phyloP scores from a whole-genome alignment of 2,113 vertebrate genomes.

The Lates calcarifer region DNA sequence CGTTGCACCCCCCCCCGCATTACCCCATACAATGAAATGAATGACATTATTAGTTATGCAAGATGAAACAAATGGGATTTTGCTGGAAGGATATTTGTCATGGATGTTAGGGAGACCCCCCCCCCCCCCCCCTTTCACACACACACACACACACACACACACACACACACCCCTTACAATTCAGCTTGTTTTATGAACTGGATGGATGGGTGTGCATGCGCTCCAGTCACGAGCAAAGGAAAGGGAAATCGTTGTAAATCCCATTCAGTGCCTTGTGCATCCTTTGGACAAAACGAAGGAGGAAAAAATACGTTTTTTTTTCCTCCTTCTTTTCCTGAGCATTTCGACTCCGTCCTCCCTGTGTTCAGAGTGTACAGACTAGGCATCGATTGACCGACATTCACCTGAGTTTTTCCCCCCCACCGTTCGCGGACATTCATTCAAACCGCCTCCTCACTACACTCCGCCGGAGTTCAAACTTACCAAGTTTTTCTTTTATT shows the following conservation, averaged over 20 bases:
- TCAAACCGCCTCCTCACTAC: slow-evolving; percentile 18
- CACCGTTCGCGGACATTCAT: slow-evolving; percentile 58
- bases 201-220: slow-evolving; percentile 68
- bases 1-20: too few relatives aligned
- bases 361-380: slow-evolving; percentile 8
- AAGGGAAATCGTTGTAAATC: slow-evolving; percentile 89
- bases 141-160: slow-evolving; percentile 5
- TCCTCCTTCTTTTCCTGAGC: slow-evolving; percentile 46
- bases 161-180: slow-evolving; percentile 26
- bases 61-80: slow-evolving; percentile 34
- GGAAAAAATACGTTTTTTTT: slow-evolving; percentile 24
- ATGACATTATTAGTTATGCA: too few relatives aligned
- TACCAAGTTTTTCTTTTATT: slow-evolving; percentile 6
- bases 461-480: slow-evolving; percentile 27
- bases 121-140: not conserved
- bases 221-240: slow-evolving; percentile 84
- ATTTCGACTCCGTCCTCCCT: slow-evolving; percentile 62
- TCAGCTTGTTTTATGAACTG: slow-evolving; percentile 74
- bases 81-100: slow-evolving; percentile 70
- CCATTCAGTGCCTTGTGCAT: slow-evolving; percentile 82
- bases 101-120: slow-evolving; percentile 49
- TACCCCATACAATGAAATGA: too few relatives aligned
- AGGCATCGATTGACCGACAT: slow-evolving; percentile 49
- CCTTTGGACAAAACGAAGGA: slow-evolving; percentile 72
- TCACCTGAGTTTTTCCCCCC: slow-evolving; percentile 78